These are phyloP conservation scores for Drosophila subquinaria DNA, from an alignment of 2,888 invertebrate species.

Conservation along the genomic window DNA sequence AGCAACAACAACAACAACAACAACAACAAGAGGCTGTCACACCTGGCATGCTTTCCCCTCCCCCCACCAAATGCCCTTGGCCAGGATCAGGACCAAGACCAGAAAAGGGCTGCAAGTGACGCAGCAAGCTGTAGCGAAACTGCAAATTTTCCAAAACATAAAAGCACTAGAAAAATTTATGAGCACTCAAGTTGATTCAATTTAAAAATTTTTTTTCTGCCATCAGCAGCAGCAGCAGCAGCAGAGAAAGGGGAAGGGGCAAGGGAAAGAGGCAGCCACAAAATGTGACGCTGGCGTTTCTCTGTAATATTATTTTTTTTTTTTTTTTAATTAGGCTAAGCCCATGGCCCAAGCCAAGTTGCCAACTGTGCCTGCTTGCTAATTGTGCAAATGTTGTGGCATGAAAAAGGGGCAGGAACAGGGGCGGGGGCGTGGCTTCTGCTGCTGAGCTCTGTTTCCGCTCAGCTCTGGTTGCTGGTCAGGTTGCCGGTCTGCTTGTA, in stretches of 20 bases:
- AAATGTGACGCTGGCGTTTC: conserved; percentile 66
- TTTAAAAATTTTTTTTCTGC: conserved; percentile 60
- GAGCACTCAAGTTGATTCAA: conserved; percentile 78
- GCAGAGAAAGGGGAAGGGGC: not conserved
- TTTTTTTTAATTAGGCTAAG: conserved; percentile 81
- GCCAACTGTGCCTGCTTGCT: conserved; percentile 69
- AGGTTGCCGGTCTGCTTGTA: conserved; percentile 34
- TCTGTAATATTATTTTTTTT: conserved; percentile 38
- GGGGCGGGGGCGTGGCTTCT: conserved; percentile 10
- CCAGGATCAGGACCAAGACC: conserved; percentile 17
- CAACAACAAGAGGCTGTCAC: conserved; percentile 19
- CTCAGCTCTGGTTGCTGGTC: conserved; percentile 32
- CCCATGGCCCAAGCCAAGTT: conserved; percentile 65
- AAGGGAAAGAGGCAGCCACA: conserved; percentile 44
- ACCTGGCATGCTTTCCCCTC: conserved; percentile 18
- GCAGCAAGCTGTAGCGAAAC: conserved; percentile 35
- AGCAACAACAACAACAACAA: conserved; percentile 20
- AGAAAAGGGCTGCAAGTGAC: conserved; percentile 67
- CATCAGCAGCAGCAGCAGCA: conserved; percentile 13
- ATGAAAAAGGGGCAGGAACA: not conserved
- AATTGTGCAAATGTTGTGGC: conserved; percentile 45
- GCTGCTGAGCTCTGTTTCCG: conserved; percentile 37
- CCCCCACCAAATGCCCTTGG: conserved; percentile 11
- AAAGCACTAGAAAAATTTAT: conserved; percentile 72
- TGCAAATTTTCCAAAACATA: conserved; percentile 41